Evolutionary conservation across 1,140 invertebrate genomes (phyloP).

Genomic region (Drosophila nebulosa): DNA sequence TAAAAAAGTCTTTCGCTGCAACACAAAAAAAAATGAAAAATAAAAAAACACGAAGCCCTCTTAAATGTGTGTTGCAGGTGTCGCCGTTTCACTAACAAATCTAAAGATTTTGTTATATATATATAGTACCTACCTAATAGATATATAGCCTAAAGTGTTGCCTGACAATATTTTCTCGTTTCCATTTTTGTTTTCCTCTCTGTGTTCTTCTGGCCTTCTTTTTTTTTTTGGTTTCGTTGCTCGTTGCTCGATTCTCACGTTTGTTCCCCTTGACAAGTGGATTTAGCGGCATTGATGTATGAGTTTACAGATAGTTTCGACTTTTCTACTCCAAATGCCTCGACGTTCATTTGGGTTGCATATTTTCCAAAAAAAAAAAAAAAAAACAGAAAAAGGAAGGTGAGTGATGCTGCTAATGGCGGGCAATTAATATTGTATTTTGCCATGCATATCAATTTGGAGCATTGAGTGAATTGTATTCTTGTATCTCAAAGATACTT

Average conservation of each 20-base stretch:
- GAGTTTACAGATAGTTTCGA: conserved; percentile 70
- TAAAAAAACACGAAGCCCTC: conserved; percentile 33
- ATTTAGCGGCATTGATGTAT: conserved; percentile 79
- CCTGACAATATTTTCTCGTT: conserved; percentile 70
- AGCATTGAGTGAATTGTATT: conserved; percentile 5
- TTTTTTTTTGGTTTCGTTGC: conserved; percentile 20
- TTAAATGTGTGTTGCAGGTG: conserved; percentile 66
- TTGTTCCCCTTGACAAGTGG: conserved; percentile 74
- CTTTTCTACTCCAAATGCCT: conserved; percentile 27
- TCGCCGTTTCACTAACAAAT: conserved; percentile 54
- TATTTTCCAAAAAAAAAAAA: conserved; percentile 55
- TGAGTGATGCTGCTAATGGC: conserved; percentile 75
- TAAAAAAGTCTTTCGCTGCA: conserved; percentile 72
- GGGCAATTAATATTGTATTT: conserved; percentile 64
- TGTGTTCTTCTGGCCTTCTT: conserved; percentile 9
- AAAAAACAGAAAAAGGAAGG: too few species aligned
- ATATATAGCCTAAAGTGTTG: conserved; percentile 59
- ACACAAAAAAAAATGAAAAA: too few species aligned
- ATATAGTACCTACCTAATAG: conserved; percentile 5
- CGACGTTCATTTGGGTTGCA: conserved; percentile 37
- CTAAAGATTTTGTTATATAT: conserved; percentile 28
- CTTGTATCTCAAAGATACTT: neutral
- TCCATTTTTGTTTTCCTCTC: conserved; percentile 29
- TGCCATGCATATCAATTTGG: conserved; percentile 8
- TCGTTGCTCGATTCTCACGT: conserved; percentile 66